phyloP scores from a whole-genome alignment of 1,140 invertebrate species.

The Frieseomelitta varia region DNA sequence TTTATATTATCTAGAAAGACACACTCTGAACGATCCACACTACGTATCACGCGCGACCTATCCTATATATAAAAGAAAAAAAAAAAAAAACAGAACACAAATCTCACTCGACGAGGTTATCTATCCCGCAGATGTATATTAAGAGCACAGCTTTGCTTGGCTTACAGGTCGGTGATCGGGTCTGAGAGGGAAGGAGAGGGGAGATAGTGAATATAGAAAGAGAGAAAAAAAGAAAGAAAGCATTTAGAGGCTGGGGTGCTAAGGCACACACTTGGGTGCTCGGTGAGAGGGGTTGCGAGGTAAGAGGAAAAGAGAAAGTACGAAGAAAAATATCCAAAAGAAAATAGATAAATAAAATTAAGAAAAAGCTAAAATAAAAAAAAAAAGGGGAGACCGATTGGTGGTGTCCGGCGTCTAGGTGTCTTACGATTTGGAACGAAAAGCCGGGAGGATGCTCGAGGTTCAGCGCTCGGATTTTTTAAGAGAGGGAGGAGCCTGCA shows the following conservation, averaged over 20 bases:
- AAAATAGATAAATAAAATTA: background rate
- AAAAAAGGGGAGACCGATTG: conserved; percentile 15
- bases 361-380: background rate
- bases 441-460: conserved; percentile 81
- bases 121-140: conserved; percentile 19
- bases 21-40: too few relatives aligned
- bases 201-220: conserved; percentile 21
- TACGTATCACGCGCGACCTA: background rate
- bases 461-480: conserved; percentile 83
- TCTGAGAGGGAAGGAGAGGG: conserved; percentile 45
- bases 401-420: conserved; percentile 38
- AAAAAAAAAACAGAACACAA: conserved; percentile 10
- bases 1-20: too few relatives aligned
- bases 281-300: conserved; percentile 32
- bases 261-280: conserved; percentile 6
- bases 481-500: conserved; percentile 74
- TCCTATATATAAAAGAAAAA: background rate
- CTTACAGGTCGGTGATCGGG: conserved; percentile 72
- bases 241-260: conserved; percentile 26
- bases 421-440: conserved; percentile 73
- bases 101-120: conserved; percentile 38
- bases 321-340: background rate
- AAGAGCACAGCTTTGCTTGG: conserved; percentile 69
- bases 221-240: conserved; percentile 16
- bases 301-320: background rate